Evolutionary conservation across 2,888 invertebrate species (phyloP), one percentile per base, ranked within the genome.

Genomic region (Eilema caniola): DNA sequence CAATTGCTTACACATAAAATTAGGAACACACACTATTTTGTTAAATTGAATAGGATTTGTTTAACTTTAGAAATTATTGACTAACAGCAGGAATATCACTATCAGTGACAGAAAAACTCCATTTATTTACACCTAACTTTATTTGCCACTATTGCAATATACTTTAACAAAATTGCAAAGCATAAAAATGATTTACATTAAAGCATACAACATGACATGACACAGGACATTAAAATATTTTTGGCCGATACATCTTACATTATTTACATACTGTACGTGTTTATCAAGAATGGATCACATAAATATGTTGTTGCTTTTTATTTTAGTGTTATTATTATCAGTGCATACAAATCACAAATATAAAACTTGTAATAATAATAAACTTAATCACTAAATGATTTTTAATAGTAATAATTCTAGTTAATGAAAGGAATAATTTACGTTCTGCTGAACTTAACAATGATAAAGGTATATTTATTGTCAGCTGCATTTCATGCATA

Each of bases 101-200:
- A 25, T 25, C 25, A 16, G 10, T 77, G 73, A 67, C 74, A 83
- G 86, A 86, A 85, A 81, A 75, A 77, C 69, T n/a, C 61, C 69
- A 80, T 84, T 88, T 90, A 92, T 94, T 92, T 95, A 94, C 93
- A 93, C 90, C 90, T 93, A 92, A 87, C 82, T 94, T 93, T 94
- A 94, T 93, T 94, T 91, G 88, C 91, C 90, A 89, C 88, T 90
- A 89, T 88, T 77, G 84, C 88, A 81, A 83, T 84, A 81, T 79
- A 82, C 83, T 86, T 87, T 85, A 86, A 86, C 84, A 83, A 86
- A 85, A 86, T 77, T 83, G 82, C 83, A 78, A 89, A 90, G 88
- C 88, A 87, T 87, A 82, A 87, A 82, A 86, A 88, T 84, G 83
- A 69, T 63, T 68, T 82, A 85, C 76, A 79, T 83, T 80, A 84